Base-by-base conservation (phyloP, 2,888 invertebrate species). In the Lepidochrysops patricia region DNA sequence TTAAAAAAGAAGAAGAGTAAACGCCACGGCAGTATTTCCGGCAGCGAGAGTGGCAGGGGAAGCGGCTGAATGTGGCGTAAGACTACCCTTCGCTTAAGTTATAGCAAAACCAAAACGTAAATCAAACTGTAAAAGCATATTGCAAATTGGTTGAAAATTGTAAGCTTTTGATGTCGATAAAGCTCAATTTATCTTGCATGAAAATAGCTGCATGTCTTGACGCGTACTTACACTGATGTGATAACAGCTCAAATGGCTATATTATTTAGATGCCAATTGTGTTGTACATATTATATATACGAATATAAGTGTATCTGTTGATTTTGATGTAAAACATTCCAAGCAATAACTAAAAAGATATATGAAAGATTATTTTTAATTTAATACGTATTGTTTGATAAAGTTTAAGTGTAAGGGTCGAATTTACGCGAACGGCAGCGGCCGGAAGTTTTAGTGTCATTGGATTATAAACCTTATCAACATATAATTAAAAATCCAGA, bases 201-300 rank as follows among this genome's bases (percentile, higher is more conserved):
- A 23, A 43, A 9, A 12, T 35, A 13, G 12, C 35, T 4, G 35
- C 9, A 9, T 7, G 4, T 2, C 0, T 6, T 6, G 1, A 43
- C 9, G 9, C 9, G 19, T 19, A 19, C 4, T 43, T 3, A 37
- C 2, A 7, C 3, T 43, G 13, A 19, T 43, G 43, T 43, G 19
- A 19, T 12, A n/a, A n/a, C 29, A 43, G 1, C 23, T 19, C 12
- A 4, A 43, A 3, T 9, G 2, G 9, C 43, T 19, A 43, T 52
- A 58, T 52, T 35, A 49, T 29, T 9, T 58, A 58, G 50, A 52
- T 58, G 52, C 52, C 58, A 35, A 58, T 32, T 54, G 13, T 29
- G 15, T 52, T 52, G 50, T 58, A 58, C 15, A 58, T 52, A 58
- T 52, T 58, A n/a, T n/a, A n/a, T 26, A 58, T 58, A 58, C 12